A percentile compares a stretch with the other conserved stretches of the same genome.
These are phyloP conservation scores for Mantis religiosa DNA, from an alignment of 2,888 invertebrate genomes.

Conservation along the genomic window DNA sequence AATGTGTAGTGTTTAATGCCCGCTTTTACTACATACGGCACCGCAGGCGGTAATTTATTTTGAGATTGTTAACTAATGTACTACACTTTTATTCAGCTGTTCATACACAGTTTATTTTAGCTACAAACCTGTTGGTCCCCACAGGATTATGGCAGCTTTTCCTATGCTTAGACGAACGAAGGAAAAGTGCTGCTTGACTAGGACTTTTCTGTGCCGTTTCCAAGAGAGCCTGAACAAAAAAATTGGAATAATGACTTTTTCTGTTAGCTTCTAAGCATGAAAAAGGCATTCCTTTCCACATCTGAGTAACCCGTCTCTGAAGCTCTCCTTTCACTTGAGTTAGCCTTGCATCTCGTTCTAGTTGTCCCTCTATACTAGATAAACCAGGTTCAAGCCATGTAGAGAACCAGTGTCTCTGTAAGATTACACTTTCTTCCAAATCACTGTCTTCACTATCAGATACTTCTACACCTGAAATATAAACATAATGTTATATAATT, in stretches of 20 bases:
- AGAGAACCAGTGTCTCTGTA: slow-evolving; percentile 46
- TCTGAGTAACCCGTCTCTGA: slow-evolving; percentile 49
- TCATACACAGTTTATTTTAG: neutral
- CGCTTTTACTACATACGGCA: too few species aligned
- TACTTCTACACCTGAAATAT: slow-evolving; percentile 43
- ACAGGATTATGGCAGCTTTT: neutral
- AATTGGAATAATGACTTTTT: neutral
- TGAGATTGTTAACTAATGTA: too few species aligned
- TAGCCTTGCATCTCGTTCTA: slow-evolving; percentile 40
- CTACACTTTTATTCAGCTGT: too few species aligned
- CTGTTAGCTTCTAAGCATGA: slow-evolving; percentile 39
- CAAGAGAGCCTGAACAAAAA: slow-evolving; percentile 40
- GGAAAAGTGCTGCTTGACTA: slow-evolving; percentile 35
- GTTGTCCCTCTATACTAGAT: slow-evolving; percentile 30
- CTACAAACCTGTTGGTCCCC: neutral
- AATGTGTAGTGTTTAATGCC: too few species aligned
- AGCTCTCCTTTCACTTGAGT: slow-evolving; percentile 44
- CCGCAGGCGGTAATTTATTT: too few species aligned
- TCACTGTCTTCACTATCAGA: slow-evolving; percentile 48
- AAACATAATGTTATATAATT: neutral
- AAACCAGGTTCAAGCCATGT: slow-evolving; percentile 38
- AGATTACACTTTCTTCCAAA: slow-evolving; percentile 35
- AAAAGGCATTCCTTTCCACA: slow-evolving; percentile 37
- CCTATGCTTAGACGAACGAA: slow-evolving; percentile 21
- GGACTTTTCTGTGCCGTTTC: slow-evolving; percentile 38